Base-by-base conservation (phyloP, 2,113 vertebrate species). In the Fulica atra region DNA sequence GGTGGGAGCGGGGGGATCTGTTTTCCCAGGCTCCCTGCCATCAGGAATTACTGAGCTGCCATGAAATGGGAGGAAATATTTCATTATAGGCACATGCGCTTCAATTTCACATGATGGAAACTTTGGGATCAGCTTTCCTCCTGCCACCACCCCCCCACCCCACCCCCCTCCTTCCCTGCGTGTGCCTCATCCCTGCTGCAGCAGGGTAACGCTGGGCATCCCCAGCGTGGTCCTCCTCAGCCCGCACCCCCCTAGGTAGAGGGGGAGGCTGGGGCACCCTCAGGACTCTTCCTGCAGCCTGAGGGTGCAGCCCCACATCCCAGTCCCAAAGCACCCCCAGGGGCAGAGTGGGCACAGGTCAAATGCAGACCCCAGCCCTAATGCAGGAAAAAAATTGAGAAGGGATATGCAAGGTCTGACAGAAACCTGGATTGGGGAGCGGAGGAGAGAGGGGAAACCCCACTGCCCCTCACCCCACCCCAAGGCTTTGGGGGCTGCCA, bases 71-170 rank as follows among this genome's bases (percentile, higher is more conserved):
- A 98, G 97, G 97, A 98, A 98, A 98, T 97, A 92, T 98, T 98
- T 98, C 97, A 98, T 98, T 98, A 98, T 96, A 98, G 98, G 98
- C 98, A 98, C 97, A 98, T 98, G 97, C 97, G 97, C 95, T 95
- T 98, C 96, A 96, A 97, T 97, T 97, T 98, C 94, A 91, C 93
- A 88, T 96, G 97, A 97, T 97, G 97, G 97, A 98, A 98, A 98
- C 81, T 97, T 33, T 8, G 31, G 97, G 96, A 94, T 98, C 95
- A 9, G 83, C 61, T 95, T 96, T 94, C 87, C 51, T 6, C 60
- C 40, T 16, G 1, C 46, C 10, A 9, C 46, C 8, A 10, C 46
- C 46, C 46, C 46, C 20, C 46, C 20, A 19, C 46, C 46, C 46
- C 20, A 19, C 46, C 46, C 7, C 20, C 48, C 56, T 71, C 78